Evolutionary conservation across 2,113 vertebrate species (phyloP), one percentile per base, ranked within the genome.

Genomic region (Myxocyprinus asiaticus): DNA sequence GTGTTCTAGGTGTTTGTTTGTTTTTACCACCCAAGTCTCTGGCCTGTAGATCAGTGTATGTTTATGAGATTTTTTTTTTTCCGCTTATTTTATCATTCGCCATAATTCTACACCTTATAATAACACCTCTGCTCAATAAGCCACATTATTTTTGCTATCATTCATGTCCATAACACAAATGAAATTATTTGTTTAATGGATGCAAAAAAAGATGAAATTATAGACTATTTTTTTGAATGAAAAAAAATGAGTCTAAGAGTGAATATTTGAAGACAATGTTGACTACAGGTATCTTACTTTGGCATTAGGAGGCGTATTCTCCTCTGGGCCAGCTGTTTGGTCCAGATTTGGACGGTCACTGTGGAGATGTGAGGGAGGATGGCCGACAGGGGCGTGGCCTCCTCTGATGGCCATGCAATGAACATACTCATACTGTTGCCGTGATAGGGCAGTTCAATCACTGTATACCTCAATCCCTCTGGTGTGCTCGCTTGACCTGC

Each of bases 371-470:
- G 94, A 0, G 96, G 95, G 80, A 95, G 91, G 72, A 99, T 89
- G 0, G 87, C 88, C 2, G 96, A 94, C 43, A 99, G 90, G 0
- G 94, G 88, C 0, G 90, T 94, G 71, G 91, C 90, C 81, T 90
- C 95, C 65, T 98, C 95, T 0, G 83, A 89, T 0, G 97, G 96
- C 85, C 98, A 76, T 0, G 92, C 95, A 0, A 99, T 94, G 86
- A 98, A 77, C 97, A 99, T 99, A 90, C 94, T 98, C 84, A 96
- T 89, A 81, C 91, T 94, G 62, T 95, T 94, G 0, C 96, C 96
- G 0, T 96, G 96, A 85, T 99, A 99, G 0, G 96, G 96, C 81
- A 99, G 87, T 71, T 98, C 96, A 0, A 99, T 95, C 72, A 98
- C 94, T 58, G 89, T 95, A 79, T 98, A 99, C 89, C 94, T 95